Conservation (phyloP, 2,888 invertebrate species). For the Hemistola chrysoprasaria region DNA sequence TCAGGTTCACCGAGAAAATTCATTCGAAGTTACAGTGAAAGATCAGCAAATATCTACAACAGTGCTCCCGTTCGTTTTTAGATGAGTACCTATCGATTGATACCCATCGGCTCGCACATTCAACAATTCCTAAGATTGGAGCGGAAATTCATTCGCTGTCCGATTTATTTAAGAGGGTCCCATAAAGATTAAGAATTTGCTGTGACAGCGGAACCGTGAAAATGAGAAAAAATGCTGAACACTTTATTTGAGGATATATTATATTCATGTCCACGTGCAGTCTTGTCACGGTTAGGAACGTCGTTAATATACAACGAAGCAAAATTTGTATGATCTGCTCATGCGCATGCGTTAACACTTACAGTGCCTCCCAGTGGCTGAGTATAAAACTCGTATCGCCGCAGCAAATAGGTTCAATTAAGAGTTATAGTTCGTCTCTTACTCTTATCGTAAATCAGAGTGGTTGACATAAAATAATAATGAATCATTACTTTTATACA, state of each 20-base stretch:
- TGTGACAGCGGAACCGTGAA: conserved; percentile 25
- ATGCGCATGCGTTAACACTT: neutral
- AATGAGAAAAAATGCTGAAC: conserved; percentile 21
- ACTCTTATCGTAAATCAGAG: neutral
- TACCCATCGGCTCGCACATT: conserved; percentile 30
- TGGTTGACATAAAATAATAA: neutral
- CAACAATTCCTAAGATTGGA: conserved; percentile 31
- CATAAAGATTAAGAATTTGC: conserved; percentile 36
- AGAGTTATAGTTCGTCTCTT: no score
- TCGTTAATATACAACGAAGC: neutral
- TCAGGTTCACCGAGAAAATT: conserved; percentile 2
- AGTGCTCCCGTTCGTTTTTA: conserved; percentile 24
- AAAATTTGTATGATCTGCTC: neutral
- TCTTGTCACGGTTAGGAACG: conserved; percentile 1
- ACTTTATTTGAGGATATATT: conserved; percentile 26
- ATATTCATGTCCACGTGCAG: conserved; percentile 35
- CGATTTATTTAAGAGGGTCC: conserved; percentile 35
- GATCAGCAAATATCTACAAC: conserved; percentile 20
- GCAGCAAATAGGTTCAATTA: no score
- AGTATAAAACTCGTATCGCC: no score
- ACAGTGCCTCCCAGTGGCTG: no score
- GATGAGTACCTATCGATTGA: conserved; percentile 27
- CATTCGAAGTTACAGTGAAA: conserved; percentile 12
- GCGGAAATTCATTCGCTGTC: conserved; percentile 30
- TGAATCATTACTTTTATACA: neutral